phyloP scores from a whole-genome alignment of 2,797 vertebrate genomes.

The Propithecus deckenii region DNA sequence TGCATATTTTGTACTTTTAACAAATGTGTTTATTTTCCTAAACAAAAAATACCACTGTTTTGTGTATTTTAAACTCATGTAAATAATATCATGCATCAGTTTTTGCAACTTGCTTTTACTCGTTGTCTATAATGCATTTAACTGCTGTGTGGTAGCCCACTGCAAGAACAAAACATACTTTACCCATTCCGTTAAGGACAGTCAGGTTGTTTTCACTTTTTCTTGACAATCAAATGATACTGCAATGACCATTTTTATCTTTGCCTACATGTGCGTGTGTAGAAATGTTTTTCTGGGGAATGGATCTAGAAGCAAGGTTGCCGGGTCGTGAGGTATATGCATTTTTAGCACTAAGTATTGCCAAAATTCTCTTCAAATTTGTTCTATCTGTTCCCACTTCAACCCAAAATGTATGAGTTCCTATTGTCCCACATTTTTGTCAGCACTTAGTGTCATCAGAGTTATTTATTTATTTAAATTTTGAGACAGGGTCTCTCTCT shows the following conservation, averaged over 20 bases:
- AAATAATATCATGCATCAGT: neutral
- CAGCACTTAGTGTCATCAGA: neutral
- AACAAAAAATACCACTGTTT: neutral
- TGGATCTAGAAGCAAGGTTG: neutral
- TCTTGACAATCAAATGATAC: neutral
- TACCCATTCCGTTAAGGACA: neutral
- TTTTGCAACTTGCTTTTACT: neutral
- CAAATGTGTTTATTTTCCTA: neutral
- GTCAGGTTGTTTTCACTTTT: neutral
- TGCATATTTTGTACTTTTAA: neutral
- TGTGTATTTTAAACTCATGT: neutral
- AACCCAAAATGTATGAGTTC: neutral
- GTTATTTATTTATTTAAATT: neutral
- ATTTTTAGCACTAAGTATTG: neutral
- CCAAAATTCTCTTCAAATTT: neutral
- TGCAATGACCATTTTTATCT: neutral
- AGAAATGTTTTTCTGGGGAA: neutral
- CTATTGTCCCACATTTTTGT: neutral
- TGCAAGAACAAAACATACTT: neutral
- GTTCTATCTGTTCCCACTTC: neutral
- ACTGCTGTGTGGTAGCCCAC: neutral
- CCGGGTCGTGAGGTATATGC: neutral
- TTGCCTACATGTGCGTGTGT: neutral
- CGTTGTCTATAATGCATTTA: neutral
- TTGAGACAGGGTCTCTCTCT: too few species aligned